phyloP scores from a whole-genome alignment of 1,140 invertebrate genomes.

The Gonatopus flavifemur region DNA sequence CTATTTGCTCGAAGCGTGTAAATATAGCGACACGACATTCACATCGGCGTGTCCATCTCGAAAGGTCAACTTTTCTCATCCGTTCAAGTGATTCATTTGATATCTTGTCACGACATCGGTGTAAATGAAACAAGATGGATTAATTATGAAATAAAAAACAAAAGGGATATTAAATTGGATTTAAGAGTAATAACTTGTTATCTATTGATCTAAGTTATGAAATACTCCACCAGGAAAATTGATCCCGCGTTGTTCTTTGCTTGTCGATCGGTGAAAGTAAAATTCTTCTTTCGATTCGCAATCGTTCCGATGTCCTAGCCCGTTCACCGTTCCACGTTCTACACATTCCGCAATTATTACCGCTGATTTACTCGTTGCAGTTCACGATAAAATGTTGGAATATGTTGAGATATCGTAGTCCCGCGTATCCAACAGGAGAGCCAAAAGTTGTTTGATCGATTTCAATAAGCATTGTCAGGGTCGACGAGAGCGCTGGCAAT shows the following conservation, averaged over 20 bases:
- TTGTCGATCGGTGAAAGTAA: constrained; percentile 31
- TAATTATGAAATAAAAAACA: constrained; percentile 5
- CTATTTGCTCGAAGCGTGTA: constrained; percentile 13
- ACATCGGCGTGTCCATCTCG: background rate
- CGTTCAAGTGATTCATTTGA: background rate
- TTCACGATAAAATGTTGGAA: background rate
- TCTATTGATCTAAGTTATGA: too few species aligned
- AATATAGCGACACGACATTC: constrained; percentile 23
- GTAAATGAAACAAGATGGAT: background rate
- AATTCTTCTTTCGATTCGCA: constrained; percentile 23
- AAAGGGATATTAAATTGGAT: constrained; percentile 4
- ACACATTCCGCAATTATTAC: background rate
- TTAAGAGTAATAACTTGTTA: constrained; percentile 8
- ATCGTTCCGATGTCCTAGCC: constrained; percentile 20
- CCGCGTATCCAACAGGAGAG: too few species aligned
- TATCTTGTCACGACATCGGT: background rate
- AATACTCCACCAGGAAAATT: background rate
- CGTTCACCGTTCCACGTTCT: constrained; percentile 10
- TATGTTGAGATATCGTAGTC: background rate
- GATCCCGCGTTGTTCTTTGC: too few species aligned
- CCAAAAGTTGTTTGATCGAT: constrained; percentile 41
- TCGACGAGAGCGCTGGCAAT: too few species aligned
- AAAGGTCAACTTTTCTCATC: constrained; percentile 13
- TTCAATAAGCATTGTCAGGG: too few species aligned
- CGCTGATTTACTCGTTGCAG: background rate